A percentile compares a stretch with the other conserved stretches of the same genome.
phyloP scores from a whole-genome alignment of 2,888 invertebrate species.

The Scaptomyza parva region DNA sequence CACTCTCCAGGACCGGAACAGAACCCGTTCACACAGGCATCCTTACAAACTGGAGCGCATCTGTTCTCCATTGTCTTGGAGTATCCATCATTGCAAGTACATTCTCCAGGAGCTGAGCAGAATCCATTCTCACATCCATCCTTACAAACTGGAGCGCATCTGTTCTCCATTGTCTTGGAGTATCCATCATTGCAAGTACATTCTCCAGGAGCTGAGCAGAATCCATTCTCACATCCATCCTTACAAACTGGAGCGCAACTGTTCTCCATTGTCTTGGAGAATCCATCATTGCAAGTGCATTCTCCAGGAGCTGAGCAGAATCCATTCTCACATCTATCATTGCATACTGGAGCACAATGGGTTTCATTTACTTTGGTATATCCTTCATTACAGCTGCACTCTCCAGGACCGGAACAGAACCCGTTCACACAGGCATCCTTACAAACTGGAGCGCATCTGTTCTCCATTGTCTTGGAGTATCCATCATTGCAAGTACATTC shows the following conservation, averaged over 20 bases:
- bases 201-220: conserved; percentile 12
- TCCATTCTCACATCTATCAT: conserved; percentile 29
- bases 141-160: conserved; percentile 23
- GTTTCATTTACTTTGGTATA: neutral
- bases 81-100: conserved; percentile 88
- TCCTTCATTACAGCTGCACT: conserved; percentile 15
- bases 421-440: conserved; percentile 21
- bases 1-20: conserved; percentile 16
- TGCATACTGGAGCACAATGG: conserved; percentile 26
- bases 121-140: conserved; percentile 84
- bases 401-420: conserved; percentile 20
- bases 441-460: conserved; percentile 19
- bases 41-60: conserved; percentile 14
- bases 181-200: conserved; percentile 31
- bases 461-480: neutral
- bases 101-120: conserved; percentile 89
- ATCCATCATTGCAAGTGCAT: conserved; percentile 36
- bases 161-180: neutral
- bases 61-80: conserved; percentile 14
- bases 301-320: conserved; percentile 20
- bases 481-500: conserved; percentile 18
- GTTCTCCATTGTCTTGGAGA: neutral
- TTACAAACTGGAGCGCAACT: conserved; percentile 27
- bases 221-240: conserved; percentile 29
- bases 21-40: conserved; percentile 29